Base-by-base conservation (phyloP, 1,140 invertebrate genomes). In the Drosophila eugracilis region DNA sequence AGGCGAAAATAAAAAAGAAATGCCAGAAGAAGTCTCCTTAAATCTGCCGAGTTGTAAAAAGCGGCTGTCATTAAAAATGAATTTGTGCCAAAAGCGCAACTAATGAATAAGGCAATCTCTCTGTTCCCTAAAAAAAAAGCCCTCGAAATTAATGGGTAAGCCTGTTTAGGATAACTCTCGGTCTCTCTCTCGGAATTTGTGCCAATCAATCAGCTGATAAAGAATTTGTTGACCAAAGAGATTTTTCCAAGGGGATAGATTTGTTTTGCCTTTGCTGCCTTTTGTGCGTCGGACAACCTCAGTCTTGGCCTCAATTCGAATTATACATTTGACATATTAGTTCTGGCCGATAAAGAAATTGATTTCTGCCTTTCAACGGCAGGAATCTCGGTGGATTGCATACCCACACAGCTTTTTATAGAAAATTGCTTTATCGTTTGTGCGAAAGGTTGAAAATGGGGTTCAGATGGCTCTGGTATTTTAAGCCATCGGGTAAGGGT, bases 311-410 rank as follows among this genome's bases (percentile, higher is more conserved):
- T 7, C 26, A n/a, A 53, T 49, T 67, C 55, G 66, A 76, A 74
- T 88, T 88, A 86, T 81, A 88, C 69, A 81, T 86, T 86, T 86
- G 83, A 86, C 81, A 86, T 86, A 86, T 86, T 86, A 86, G 83
- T 81, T 74, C 52, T 77, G 83, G 83, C 55, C 83, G 78, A 88
- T 88, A 74, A 85, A 78, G 81, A 78, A 86, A 86, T 86, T 86
- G 81, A 86, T 86, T 86, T 86, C 57, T 86, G 80, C 81, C 81
- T 80, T 86, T 85, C 81, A 80, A 36, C 47, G 42, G 44, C 67
- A 71, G 37, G 48, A 67, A 66, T 36, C 47, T 58, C 49, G 44
- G 37, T 32, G 30, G 50, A 30, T 30, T 32, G 34, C 24, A 14
- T 30, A 14, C 22, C 45, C 26, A 30, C 26, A 30, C 17, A 34